Evolutionary conservation across 1,140 invertebrate species (phyloP).

Genomic region (Penaeus japonicus): DNA sequence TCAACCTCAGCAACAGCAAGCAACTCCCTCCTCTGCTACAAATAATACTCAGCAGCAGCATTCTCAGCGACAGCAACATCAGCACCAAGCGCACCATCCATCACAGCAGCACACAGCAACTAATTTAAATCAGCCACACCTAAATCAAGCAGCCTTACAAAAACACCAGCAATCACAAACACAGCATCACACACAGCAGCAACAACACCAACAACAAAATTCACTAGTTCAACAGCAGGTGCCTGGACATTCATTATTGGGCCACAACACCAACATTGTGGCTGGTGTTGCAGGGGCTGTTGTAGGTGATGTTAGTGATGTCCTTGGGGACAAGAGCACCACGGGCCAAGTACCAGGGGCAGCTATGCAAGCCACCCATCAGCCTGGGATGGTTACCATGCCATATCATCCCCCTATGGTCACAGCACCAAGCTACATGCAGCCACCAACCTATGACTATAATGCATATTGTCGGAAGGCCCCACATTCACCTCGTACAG

Average conservation of each 20-base stretch:
- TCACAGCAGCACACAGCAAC: slow-evolving; percentile 25
- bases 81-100: slow-evolving; percentile 24
- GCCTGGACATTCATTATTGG: slow-evolving; percentile 13
- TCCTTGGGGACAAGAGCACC: slow-evolving; percentile 23
- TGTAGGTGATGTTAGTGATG: slow-evolving; percentile 32
- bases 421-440: slow-evolving; percentile 48
- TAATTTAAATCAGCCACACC: slow-evolving; percentile 19
- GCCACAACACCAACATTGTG: slow-evolving; percentile 37
- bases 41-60: background rate
- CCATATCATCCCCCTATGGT: slow-evolving; percentile 50
- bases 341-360: slow-evolving; percentile 24
- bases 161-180: slow-evolving; percentile 38
- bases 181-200: slow-evolving; percentile 30
- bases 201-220: slow-evolving; percentile 36
- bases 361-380: slow-evolving; percentile 42
- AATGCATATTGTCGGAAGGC: slow-evolving; percentile 40
- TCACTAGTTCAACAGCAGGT: slow-evolving; percentile 41
- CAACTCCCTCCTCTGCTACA: background rate
- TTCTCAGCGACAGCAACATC: slow-evolving; percentile 11
- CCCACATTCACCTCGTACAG: slow-evolving; percentile 46
- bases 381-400: slow-evolving; percentile 36
- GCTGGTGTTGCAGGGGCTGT: slow-evolving; percentile 6
- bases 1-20: slow-evolving; percentile 12
- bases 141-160: slow-evolving; percentile 20
- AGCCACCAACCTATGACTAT: slow-evolving; percentile 53